These are phyloP conservation scores for Hylaea fasciaria DNA, from an alignment of 2,888 invertebrate species.

Conservation along the genomic window DNA sequence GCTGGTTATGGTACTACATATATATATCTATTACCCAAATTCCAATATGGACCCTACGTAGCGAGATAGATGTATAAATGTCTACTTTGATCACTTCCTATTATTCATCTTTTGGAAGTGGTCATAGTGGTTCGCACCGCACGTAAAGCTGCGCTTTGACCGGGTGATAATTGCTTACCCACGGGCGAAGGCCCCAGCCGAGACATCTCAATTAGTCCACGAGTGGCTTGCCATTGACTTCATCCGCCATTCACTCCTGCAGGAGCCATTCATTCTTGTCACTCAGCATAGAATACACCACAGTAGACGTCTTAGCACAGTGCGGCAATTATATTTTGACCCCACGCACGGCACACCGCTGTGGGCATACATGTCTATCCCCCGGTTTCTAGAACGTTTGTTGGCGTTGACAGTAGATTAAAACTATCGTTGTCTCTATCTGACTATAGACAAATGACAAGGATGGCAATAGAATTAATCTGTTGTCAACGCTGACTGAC, in stretches of 20 bases:
- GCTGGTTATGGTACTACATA: too few species aligned
- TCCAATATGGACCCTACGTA: too few species aligned
- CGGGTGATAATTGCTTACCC: slow-evolving; percentile 65
- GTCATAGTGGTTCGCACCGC: slow-evolving; percentile 33
- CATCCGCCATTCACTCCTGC: slow-evolving; percentile 60
- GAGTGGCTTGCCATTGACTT: slow-evolving; percentile 55
- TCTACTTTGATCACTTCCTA: too few species aligned
- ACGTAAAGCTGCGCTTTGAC: slow-evolving; percentile 49
- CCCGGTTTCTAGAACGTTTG: too few species aligned
- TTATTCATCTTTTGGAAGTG: too few species aligned
- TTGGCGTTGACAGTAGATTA: too few species aligned
- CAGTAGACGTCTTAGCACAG: slow-evolving; percentile 6
- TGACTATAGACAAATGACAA: too few species aligned
- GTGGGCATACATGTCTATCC: background rate
- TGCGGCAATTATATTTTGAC: slow-evolving; percentile 8
- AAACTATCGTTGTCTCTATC: too few species aligned
- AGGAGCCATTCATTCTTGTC: slow-evolving; percentile 66
- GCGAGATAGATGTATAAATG: too few species aligned
- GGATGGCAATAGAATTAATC: too few species aligned
- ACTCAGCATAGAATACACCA: slow-evolving; percentile 28
- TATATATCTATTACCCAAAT: too few species aligned
- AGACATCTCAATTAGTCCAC: slow-evolving; percentile 60
- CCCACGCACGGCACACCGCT: background rate
- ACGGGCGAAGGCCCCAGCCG: slow-evolving; percentile 49
- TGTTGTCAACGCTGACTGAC: too few species aligned